Percentiles rank a stretch among this genome's conserved stretches.
Evolutionary conservation across 2,113 vertebrate genomes (phyloP).

Genomic region (Scophthalmus maximus): DNA sequence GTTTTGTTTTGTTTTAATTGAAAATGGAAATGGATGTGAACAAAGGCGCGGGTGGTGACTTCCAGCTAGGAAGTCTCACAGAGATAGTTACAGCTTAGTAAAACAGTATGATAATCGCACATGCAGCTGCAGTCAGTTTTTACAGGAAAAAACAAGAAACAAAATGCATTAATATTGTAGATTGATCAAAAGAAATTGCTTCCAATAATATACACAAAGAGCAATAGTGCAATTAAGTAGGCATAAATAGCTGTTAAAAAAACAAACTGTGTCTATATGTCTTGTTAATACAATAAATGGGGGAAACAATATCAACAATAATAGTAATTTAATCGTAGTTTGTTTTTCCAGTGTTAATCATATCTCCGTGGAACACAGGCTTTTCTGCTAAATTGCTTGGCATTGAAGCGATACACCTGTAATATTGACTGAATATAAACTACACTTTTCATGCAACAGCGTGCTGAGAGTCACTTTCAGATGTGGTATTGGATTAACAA

Average conservation of each 20-base stretch:
- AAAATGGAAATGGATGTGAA: constrained; percentile 2
- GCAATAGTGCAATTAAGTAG: too few relatives aligned
- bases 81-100: not conserved
- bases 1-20: constrained; percentile 19
- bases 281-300: too few relatives aligned
- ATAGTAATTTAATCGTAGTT: too few relatives aligned
- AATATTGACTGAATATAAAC: constrained; percentile 27
- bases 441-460: not conserved
- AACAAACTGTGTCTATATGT: too few relatives aligned
- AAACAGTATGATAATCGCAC: not conserved
- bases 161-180: too few relatives aligned
- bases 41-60: not conserved
- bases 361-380: too few relatives aligned
- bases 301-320: too few relatives aligned
- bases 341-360: too few relatives aligned
- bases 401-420: not conserved
- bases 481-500: not conserved
- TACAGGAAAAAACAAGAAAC: not conserved
- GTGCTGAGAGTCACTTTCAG: not conserved
- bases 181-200: too few relatives aligned
- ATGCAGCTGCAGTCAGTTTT: not conserved
- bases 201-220: too few relatives aligned
- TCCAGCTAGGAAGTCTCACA: not conserved
- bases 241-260: too few relatives aligned
- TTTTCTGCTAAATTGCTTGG: not conserved